Conservation (phyloP, 2,888 invertebrate genomes). For the Dichetophora obliterata region DNA sequence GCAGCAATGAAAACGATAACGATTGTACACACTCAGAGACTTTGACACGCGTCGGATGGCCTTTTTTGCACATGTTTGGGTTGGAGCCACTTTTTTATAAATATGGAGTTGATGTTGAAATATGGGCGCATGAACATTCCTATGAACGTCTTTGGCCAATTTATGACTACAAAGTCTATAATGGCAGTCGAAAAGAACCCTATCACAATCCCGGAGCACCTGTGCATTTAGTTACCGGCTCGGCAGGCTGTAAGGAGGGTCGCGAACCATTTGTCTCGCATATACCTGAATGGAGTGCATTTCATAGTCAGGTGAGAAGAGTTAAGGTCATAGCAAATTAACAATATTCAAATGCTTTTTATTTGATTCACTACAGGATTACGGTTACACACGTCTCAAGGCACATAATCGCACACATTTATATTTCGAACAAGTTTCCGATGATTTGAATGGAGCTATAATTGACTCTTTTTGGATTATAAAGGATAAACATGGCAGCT, state of each 20-base stretch:
- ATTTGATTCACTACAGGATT: conserved; percentile 73
- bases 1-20: conserved; percentile 85
- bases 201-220: conserved; percentile 82
- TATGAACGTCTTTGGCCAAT: conserved; percentile 97
- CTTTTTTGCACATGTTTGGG: conserved; percentile 77
- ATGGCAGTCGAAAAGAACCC: conserved; percentile 72
- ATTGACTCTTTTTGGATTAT: conserved; percentile 79
- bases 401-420: conserved; percentile 88
- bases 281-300: conserved; percentile 84
- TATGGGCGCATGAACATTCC: conserved; percentile 99
- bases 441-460: conserved; percentile 77
- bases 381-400: conserved; percentile 90
- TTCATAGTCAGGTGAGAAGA: conserved; percentile 74
- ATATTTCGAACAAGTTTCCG: conserved; percentile 89
- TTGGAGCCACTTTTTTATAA: conserved; percentile 89
- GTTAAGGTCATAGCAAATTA: not conserved
- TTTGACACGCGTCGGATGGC: conserved; percentile 77
- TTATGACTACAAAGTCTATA: conserved; percentile 83
- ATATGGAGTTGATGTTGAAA: conserved; percentile 90
- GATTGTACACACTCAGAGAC: conserved; percentile 81
- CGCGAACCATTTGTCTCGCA: conserved; percentile 79
- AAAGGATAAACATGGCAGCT: conserved; percentile 71
- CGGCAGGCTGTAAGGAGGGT: conserved; percentile 90
- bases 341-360: not conserved
- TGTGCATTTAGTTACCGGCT: conserved; percentile 91